Evolutionary conservation across 92 coral and sea anemone genomes (phyloP).

Genomic region (Porites evermanni): DNA sequence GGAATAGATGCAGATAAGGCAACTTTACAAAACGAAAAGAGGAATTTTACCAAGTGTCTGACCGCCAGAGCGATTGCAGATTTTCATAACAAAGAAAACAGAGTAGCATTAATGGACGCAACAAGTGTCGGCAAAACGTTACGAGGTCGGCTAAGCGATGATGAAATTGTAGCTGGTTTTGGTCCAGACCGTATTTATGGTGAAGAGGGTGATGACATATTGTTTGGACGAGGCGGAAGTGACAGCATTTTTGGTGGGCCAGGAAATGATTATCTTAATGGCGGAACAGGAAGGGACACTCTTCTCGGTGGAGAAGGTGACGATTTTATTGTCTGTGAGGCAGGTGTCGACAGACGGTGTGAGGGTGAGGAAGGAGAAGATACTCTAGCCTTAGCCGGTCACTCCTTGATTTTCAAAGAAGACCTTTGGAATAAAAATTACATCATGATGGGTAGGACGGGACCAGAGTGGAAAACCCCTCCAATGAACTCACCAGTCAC

Average conservation of each 20-base stretch:
- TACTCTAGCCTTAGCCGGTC: slow-evolving; percentile 15
- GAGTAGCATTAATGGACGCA: slow-evolving; percentile 35
- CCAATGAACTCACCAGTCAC: slow-evolving; percentile 2
- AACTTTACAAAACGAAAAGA: slow-evolving; percentile 13
- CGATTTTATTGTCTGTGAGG: slow-evolving; percentile 21
- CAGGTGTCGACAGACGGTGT: slow-evolving; percentile 1
- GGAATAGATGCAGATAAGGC: slow-evolving; percentile 10
- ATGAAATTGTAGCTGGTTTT: slow-evolving; percentile 47
- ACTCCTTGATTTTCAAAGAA: slow-evolving; percentile 17
- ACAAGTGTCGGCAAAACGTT: slow-evolving; percentile 21
- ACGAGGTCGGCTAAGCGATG: slow-evolving; percentile 10
- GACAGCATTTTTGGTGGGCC: slow-evolving; percentile 47
- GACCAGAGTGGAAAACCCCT: slow-evolving; percentile 8
- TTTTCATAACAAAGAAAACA: background rate
- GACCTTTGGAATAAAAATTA: background rate
- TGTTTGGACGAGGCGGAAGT: slow-evolving; percentile 50
- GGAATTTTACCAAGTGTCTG: background rate
- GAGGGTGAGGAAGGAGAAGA: slow-evolving; percentile 30
- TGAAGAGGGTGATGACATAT: slow-evolving; percentile 36
- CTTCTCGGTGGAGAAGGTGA: slow-evolving; percentile 37
- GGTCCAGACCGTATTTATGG: slow-evolving; percentile 42
- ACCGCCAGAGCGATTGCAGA: slow-evolving; percentile 20
- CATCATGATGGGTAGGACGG: slow-evolving; percentile 8
- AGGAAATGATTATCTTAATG: slow-evolving; percentile 47
- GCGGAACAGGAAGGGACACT: slow-evolving; percentile 44